phyloP scores from a whole-genome alignment of 2,888 invertebrate genomes.

The Chesias legatella region DNA sequence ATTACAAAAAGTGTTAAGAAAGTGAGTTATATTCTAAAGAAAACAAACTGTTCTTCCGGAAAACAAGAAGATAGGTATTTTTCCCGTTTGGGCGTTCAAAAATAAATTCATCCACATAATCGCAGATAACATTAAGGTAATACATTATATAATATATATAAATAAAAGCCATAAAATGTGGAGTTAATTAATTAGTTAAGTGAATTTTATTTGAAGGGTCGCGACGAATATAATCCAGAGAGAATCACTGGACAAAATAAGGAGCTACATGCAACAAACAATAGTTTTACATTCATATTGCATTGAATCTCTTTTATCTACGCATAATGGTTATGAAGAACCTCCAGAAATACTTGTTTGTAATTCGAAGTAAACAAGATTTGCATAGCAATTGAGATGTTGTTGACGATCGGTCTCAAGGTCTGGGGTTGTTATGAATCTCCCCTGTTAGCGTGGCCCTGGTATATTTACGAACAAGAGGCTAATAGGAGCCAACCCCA shows the following conservation, averaged over 20 bases:
- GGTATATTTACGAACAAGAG: conserved; percentile 4
- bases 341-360: conserved; percentile 4
- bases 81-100: no score
- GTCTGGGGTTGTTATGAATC: conserved; percentile 9
- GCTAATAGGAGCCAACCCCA: conserved; percentile 10
- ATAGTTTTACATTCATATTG: background rate
- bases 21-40: no score
- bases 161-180: no score
- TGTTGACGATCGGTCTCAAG: conserved; percentile 19
- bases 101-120: no score
- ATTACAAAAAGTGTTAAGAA: background rate
- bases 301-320: conserved; percentile 1
- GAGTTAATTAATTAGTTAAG: no score
- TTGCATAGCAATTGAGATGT: conserved; percentile 22
- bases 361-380: conserved; percentile 24
- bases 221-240: no score
- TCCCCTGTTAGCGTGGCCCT: conserved; percentile 1
- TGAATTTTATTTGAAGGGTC: no score
- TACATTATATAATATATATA: no score
- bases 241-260: no score
- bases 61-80: no score
- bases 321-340: conserved; percentile 3
- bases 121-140: no score
- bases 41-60: no score
- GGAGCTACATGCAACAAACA: background rate